A percentile compares a stretch with the other conserved stretches of the same genome.
Conservation (phyloP, 2,797 vertebrate species). For the Neoniphon sammara region DNA sequence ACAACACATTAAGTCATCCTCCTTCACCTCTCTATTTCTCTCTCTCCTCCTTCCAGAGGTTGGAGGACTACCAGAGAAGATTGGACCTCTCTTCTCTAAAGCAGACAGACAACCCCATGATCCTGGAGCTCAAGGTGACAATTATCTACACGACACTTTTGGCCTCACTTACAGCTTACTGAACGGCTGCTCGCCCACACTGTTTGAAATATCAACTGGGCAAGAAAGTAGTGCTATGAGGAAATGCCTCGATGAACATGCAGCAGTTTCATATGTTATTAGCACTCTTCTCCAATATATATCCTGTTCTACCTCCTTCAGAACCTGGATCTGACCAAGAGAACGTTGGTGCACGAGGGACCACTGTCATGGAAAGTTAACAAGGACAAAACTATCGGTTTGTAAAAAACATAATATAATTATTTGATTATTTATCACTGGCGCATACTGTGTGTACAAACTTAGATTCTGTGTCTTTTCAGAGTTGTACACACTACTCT, state of each 20-base stretch:
- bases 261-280: neutral
- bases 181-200: slow-evolving; percentile 4
- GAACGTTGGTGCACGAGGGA: slow-evolving; percentile 96
- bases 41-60: slow-evolving; percentile 79
- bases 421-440: neutral
- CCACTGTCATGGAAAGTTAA: slow-evolving; percentile 98
- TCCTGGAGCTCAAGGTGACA: slow-evolving; percentile 93
- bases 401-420: slow-evolving; percentile 22
- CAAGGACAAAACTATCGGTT: slow-evolving; percentile 98
- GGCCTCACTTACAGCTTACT: slow-evolving; percentile 10
- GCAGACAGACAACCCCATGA: slow-evolving; percentile 93
- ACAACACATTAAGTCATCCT: slow-evolving; percentile 10
- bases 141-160: slow-evolving; percentile 13
- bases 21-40: slow-evolving; percentile 38
- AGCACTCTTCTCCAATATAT: slow-evolving; percentile 8
- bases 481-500: slow-evolving; percentile 92
- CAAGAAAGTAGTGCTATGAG: neutral
- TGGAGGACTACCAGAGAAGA: slow-evolving; percentile 97
- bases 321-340: slow-evolving; percentile 98
- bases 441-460: neutral
- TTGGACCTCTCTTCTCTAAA: slow-evolving; percentile 95
- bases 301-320: slow-evolving; percentile 60
- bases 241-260: slow-evolving; percentile 3
- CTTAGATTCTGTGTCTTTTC: slow-evolving; percentile 11
- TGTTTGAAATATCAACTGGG: slow-evolving; percentile 14